Percentiles rank a stretch among this genome's conserved stretches.
These are phyloP conservation scores for Apocheima hispidaria DNA, from an alignment of 2,888 invertebrate species.

Conservation along the genomic window DNA sequence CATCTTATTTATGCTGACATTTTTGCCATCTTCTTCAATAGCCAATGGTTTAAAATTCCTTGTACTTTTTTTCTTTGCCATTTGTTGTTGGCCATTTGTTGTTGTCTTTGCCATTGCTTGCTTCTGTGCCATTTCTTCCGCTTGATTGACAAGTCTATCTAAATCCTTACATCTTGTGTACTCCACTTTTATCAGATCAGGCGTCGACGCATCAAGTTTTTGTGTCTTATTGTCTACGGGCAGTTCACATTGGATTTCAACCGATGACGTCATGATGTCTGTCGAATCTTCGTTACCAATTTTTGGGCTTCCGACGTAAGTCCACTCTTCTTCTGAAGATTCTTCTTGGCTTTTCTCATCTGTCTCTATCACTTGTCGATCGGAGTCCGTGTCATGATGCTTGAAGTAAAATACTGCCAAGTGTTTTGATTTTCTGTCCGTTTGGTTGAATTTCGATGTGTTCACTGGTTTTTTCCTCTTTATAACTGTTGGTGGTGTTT, in stretches of 20 bases:
- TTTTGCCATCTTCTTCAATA: conserved; percentile 82
- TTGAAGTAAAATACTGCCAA: conserved; percentile 94
- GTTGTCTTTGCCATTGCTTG: conserved; percentile 75
- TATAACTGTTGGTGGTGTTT: conserved; percentile 78
- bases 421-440: conserved; percentile 92
- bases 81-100: conserved; percentile 68
- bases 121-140: conserved; percentile 91
- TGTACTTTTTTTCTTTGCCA: conserved; percentile 80
- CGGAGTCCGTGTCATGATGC: conserved; percentile 95
- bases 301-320: conserved; percentile 85
- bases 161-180: conserved; percentile 87
- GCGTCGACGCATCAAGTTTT: conserved; percentile 74
- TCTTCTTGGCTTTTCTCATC: conserved; percentile 80
- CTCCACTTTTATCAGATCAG: conserved; percentile 79
- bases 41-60: conserved; percentile 83
- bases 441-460: conserved; percentile 88
- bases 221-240: conserved; percentile 70
- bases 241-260: conserved; percentile 79
- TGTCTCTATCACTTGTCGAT: conserved; percentile 87
- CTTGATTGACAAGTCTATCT: conserved; percentile 91
- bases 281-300: conserved; percentile 79
- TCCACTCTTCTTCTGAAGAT: conserved; percentile 87
- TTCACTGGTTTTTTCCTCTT: conserved; percentile 85
- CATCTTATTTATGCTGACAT: conserved; percentile 86
- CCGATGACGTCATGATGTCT: conserved; percentile 82